phyloP scores from a whole-genome alignment of 2,797 vertebrate species.

The Leptodactylus fallax region DNA sequence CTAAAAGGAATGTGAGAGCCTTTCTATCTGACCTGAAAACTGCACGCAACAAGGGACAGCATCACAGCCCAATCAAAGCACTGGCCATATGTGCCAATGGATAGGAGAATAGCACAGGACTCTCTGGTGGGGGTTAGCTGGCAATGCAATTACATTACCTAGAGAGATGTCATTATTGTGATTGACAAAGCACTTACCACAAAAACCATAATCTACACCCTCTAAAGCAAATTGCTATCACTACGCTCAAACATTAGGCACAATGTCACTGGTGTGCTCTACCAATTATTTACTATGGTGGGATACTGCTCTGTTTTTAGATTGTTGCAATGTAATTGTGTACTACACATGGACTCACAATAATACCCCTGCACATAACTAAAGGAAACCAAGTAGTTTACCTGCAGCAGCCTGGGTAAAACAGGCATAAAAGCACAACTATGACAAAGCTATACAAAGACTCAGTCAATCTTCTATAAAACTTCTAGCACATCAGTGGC shows the following conservation, averaged over 20 bases:
- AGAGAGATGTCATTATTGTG: not conserved
- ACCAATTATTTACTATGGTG: not conserved
- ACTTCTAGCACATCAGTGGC: no score
- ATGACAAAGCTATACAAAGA: no score
- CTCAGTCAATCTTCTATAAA: no score
- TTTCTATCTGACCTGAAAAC: slow-evolving; percentile 49
- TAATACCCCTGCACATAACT: no score
- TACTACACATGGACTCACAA: not conserved
- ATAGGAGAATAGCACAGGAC: not conserved
- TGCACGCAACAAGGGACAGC: slow-evolving; percentile 42
- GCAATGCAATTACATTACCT: not conserved
- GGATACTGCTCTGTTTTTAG: not conserved
- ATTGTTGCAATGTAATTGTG: not conserved
- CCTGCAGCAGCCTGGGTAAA: no score
- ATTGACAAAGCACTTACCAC: not conserved
- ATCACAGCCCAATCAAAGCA: not conserved
- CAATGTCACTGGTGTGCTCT: not conserved
- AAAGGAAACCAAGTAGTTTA: not conserved
- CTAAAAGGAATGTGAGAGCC: slow-evolving; percentile 38
- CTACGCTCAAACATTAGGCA: not conserved
- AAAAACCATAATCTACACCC: slow-evolving; percentile 1
- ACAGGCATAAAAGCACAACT: no score
- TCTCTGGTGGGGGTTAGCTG: not conserved
- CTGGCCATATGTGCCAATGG: not conserved
- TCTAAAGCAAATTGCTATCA: slow-evolving; percentile 3